Conservation (phyloP, 2,888 invertebrate species). For the Sphinx pinastri region DNA sequence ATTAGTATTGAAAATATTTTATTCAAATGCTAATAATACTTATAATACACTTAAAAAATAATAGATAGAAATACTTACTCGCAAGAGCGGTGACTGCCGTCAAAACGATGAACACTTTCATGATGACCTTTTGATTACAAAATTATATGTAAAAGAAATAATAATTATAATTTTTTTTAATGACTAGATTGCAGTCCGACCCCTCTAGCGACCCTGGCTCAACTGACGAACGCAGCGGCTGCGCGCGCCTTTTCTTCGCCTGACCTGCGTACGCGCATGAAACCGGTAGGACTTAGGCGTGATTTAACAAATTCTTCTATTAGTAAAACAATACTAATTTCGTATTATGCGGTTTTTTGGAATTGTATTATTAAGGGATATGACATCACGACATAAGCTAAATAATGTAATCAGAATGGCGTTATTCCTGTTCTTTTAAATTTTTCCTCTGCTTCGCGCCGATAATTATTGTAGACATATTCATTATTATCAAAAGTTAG, state of each 20-base stretch:
- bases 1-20: background rate
- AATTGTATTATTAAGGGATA: conserved; percentile 21
- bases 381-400: background rate
- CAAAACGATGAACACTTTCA: conserved; percentile 82
- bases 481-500: background rate
- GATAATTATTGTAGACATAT: background rate
- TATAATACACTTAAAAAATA: background rate
- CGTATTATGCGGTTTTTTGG: conserved; percentile 22
- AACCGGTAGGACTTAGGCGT: conserved; percentile 78
- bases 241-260: conserved; percentile 81
- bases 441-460: no score
- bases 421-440: background rate
- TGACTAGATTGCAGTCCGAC: conserved; percentile 81
- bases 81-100: conserved; percentile 75
- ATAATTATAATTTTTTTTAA: conserved; percentile 56
- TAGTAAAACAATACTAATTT: conserved; percentile 58
- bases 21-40: conserved; percentile 4
- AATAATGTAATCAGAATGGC: background rate
- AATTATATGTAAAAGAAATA: conserved; percentile 40
- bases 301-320: conserved; percentile 71
- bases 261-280: conserved; percentile 63
- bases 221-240: conserved; percentile 69
- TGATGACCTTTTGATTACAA: conserved; percentile 71
- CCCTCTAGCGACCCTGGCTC: conserved; percentile 73
- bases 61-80: conserved; percentile 65